phyloP scores from a whole-genome alignment of 2,888 invertebrate genomes.

The Miltochrista miniata region DNA sequence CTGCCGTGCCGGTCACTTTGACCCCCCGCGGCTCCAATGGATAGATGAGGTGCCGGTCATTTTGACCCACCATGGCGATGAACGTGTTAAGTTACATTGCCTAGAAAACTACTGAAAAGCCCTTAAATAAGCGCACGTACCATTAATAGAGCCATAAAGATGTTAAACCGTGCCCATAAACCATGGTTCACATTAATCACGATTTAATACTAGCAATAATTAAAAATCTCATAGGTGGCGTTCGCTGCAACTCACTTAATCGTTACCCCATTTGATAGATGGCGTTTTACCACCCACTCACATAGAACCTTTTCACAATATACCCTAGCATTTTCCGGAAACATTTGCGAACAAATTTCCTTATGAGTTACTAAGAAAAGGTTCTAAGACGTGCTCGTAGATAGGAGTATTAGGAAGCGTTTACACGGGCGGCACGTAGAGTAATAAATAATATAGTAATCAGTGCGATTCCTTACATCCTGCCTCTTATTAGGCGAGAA shows the following conservation, averaged over 20 bases:
- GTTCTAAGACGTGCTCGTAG: constrained; percentile 65
- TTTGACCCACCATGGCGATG: too few relatives aligned
- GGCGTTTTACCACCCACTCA: constrained; percentile 48
- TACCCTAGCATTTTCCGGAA: constrained; percentile 2
- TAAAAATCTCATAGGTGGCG: constrained; percentile 74
- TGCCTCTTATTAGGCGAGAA: constrained; percentile 80
- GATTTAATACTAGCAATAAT: constrained; percentile 71
- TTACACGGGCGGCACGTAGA: constrained; percentile 81
- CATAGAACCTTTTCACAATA: constrained; percentile 58
- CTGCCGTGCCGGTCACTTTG: too few relatives aligned
- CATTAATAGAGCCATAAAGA: constrained; percentile 34
- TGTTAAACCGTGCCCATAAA: constrained; percentile 46
- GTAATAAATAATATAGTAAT: constrained; percentile 84
- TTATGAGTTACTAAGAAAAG: constrained; percentile 42
- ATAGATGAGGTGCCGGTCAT: too few relatives aligned
- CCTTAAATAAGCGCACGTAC: constrained; percentile 17
- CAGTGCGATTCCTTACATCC: constrained; percentile 83
- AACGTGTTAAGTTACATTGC: too few relatives aligned
- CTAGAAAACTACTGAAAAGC: background rate
- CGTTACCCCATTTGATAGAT: constrained; percentile 76
- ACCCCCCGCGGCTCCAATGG: too few relatives aligned
- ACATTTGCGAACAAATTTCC: constrained; percentile 6
- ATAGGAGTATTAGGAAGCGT: constrained; percentile 80
- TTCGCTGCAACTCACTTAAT: constrained; percentile 71
- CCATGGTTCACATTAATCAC: constrained; percentile 62